A percentile compares a stretch with the other conserved stretches of the same genome.
These are phyloP conservation scores for Phthorimaea operculella DNA, from an alignment of 1,140 invertebrate species.

Conservation along the genomic window DNA sequence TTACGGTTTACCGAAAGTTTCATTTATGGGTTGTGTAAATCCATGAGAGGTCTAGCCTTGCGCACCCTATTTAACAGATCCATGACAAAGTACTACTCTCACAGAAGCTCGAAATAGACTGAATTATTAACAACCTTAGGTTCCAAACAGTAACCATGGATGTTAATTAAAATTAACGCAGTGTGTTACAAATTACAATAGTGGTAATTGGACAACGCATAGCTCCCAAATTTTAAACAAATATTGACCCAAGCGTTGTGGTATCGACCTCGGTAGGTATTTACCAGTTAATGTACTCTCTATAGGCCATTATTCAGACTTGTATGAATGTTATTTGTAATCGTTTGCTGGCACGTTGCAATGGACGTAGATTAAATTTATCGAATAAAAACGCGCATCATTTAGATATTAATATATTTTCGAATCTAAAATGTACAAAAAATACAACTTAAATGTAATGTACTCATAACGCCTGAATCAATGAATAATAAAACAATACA, in stretches of 20 bases:
- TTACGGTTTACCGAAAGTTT: too few species aligned
- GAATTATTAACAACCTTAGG: neutral
- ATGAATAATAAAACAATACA: slow-evolving; percentile 51
- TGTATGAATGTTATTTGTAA: too few species aligned
- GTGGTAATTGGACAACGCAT: neutral
- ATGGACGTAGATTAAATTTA: too few species aligned
- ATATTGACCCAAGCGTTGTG: too few species aligned
- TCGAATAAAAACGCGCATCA: slow-evolving; percentile 39
- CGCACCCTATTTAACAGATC: neutral
- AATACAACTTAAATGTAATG: slow-evolving; percentile 67
- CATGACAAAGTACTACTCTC: neutral
- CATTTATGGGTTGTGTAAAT: too few species aligned
- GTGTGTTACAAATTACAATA: slow-evolving; percentile 6
- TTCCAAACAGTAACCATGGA: neutral
- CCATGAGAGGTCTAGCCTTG: too few species aligned
- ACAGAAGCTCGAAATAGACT: neutral
- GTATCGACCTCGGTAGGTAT: too few species aligned
- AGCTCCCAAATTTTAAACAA: neutral
- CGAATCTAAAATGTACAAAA: slow-evolving; percentile 68
- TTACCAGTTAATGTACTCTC: too few species aligned
- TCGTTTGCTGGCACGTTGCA: too few species aligned
- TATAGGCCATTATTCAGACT: too few species aligned
- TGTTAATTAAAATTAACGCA: slow-evolving; percentile 16
- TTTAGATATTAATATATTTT: slow-evolving; percentile 68
- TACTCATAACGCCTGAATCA: slow-evolving; percentile 58